These are phyloP conservation scores for Erebia palarica DNA, from an alignment of 2,888 invertebrate species.

Conservation along the genomic window DNA sequence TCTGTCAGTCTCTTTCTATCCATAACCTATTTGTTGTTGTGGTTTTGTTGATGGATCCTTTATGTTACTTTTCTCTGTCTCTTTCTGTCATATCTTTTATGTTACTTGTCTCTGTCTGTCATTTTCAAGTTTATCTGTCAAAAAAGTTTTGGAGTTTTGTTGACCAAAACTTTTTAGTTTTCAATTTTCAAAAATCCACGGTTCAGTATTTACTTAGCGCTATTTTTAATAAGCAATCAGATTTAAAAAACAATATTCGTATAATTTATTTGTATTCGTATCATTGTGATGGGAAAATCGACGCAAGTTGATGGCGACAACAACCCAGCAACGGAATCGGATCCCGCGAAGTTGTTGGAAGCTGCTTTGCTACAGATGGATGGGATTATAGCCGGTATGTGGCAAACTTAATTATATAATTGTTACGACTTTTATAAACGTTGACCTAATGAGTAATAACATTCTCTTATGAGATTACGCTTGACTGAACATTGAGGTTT, in stretches of 20 bases:
- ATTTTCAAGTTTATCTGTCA: slow-evolving; percentile 42
- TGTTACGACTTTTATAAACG: neutral
- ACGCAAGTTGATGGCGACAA: slow-evolving; percentile 77
- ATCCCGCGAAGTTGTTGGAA: slow-evolving; percentile 92
- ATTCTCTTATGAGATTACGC: slow-evolving; percentile 38
- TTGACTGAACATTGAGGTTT: slow-evolving; percentile 37
- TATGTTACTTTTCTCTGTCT: too few relatives aligned
- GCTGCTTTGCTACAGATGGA: slow-evolving; percentile 95
- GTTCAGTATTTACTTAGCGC: slow-evolving; percentile 34
- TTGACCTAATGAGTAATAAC: neutral
- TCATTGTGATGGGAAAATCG: slow-evolving; percentile 72
- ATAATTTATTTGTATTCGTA: slow-evolving; percentile 36
- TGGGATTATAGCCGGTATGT: slow-evolving; percentile 91
- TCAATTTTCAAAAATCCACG: slow-evolving; percentile 47
- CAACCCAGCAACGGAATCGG: slow-evolving; percentile 85
- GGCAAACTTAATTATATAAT: slow-evolving; percentile 28
- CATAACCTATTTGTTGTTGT: too few relatives aligned
- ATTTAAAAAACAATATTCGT: slow-evolving; percentile 21
- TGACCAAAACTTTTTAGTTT: slow-evolving; percentile 62
- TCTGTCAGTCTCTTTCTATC: too few relatives aligned
- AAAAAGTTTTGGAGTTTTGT: slow-evolving; percentile 54
- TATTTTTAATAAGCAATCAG: slow-evolving; percentile 32
- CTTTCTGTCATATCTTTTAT: too few relatives aligned
- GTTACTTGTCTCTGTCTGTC: neutral
- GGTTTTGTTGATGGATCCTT: too few relatives aligned